Conservation (phyloP, 1,140 invertebrate genomes). For the Philotrypesis tridentata region DNA sequence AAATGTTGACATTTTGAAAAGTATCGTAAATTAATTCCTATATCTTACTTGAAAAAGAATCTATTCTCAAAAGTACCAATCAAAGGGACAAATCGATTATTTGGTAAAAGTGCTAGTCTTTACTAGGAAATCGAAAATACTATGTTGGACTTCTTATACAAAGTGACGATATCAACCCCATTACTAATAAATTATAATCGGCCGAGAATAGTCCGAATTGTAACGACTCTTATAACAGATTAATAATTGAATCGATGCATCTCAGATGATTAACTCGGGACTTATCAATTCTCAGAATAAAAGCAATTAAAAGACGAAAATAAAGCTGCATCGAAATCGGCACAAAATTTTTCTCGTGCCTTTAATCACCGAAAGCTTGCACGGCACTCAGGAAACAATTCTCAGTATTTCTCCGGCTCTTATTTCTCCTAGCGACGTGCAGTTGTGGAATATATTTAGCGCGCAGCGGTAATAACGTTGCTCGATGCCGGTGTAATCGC, state of each 20-base stretch:
- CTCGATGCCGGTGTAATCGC: conserved; percentile 57
- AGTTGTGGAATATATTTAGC: conserved; percentile 55
- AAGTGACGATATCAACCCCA: not conserved
- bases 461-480: conserved; percentile 55
- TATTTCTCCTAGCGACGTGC: not conserved
- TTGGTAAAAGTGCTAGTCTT: too few species aligned
- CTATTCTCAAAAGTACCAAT: too few species aligned
- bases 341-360: not conserved
- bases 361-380: not conserved
- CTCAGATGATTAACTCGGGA: too few species aligned
- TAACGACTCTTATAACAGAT: not conserved
- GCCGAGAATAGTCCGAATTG: not conserved
- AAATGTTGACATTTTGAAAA: too few species aligned
- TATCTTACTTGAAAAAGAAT: too few species aligned
- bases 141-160: too few species aligned
- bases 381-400: not conserved
- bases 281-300: too few species aligned
- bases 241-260: not conserved
- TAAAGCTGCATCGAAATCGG: not conserved
- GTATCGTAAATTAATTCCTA: too few species aligned
- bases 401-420: not conserved
- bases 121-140: too few species aligned
- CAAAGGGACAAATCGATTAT: too few species aligned
- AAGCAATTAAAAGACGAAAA: not conserved
- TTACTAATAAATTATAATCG: too few species aligned